Evolutionary conservation across 2,797 vertebrate species (phyloP).

Genomic region (Ceryle rudis): DNA sequence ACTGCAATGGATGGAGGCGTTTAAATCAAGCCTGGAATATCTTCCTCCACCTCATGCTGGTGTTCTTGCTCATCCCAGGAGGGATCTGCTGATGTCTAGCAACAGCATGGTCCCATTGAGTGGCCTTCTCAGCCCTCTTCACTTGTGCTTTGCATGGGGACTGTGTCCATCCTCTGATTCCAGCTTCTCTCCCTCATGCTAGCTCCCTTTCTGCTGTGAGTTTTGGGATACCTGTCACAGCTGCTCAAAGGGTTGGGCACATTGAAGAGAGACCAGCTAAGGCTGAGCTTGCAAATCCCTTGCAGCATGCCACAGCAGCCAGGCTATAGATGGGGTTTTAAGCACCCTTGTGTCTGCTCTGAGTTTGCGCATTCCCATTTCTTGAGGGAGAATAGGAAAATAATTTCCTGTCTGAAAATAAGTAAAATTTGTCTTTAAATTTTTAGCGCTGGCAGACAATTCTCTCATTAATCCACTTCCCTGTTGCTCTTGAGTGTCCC

Average conservation of each 20-base stretch:
- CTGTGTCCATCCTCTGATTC: background rate
- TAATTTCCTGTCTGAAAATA: background rate
- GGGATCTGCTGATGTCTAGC: background rate
- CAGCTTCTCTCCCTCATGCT: background rate
- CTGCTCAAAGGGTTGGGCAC: background rate
- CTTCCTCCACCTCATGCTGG: background rate
- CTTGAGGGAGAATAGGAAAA: background rate
- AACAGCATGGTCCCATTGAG: background rate
- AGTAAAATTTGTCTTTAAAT: background rate
- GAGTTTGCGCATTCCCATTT: background rate
- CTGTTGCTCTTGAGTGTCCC: background rate
- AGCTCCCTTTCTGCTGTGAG: background rate
- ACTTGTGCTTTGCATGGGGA: background rate
- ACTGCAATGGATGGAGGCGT: background rate
- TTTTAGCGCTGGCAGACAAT: background rate
- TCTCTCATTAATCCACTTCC: background rate
- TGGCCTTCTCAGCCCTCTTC: background rate
- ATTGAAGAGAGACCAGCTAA: background rate
- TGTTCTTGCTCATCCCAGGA: background rate
- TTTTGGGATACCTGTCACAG: background rate
- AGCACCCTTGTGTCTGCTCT: background rate
- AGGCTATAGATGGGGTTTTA: background rate
- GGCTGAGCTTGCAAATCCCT: background rate
- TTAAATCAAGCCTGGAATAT: conserved; percentile 28
- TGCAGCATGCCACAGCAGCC: background rate